These are phyloP conservation scores for Calidris pugnax DNA, from an alignment of 2,113 vertebrate genomes.

Conservation along the genomic window DNA sequence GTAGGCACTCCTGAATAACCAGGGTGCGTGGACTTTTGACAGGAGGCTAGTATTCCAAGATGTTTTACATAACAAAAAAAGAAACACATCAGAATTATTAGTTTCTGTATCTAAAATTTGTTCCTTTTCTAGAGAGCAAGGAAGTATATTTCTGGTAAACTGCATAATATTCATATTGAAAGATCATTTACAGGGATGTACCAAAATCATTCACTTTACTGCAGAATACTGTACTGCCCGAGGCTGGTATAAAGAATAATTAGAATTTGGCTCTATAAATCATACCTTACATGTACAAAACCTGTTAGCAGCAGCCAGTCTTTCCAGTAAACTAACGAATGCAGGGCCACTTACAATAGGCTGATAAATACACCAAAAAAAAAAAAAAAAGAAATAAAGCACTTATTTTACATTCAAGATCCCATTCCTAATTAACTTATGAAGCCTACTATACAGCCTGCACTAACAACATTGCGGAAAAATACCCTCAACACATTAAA, in stretches of 20 bases:
- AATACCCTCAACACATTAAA: background rate
- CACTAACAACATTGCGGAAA: background rate
- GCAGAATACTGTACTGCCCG: background rate
- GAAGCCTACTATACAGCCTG: background rate
- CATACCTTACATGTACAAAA: background rate
- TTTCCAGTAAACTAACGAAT: background rate
- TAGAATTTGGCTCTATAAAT: background rate
- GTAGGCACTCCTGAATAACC: background rate
- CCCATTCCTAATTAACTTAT: conserved; percentile 11
- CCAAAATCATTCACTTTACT: background rate
- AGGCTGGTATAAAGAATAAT: background rate
- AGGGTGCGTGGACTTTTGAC: background rate
- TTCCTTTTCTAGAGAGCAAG: background rate
- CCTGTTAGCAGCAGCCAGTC: background rate
- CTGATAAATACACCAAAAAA: background rate
- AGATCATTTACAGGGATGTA: background rate
- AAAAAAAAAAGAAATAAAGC: background rate
- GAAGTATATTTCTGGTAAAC: background rate
- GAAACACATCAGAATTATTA: background rate
- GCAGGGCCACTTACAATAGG: background rate
- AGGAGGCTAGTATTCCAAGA: background rate
- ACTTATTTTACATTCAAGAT: background rate
- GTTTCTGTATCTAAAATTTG: background rate
- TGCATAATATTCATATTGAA: background rate
- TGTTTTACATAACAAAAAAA: background rate